These are phyloP conservation scores for Gambelia wislizenii DNA, from an alignment of 2,797 vertebrate genomes.

Conservation along the genomic window DNA sequence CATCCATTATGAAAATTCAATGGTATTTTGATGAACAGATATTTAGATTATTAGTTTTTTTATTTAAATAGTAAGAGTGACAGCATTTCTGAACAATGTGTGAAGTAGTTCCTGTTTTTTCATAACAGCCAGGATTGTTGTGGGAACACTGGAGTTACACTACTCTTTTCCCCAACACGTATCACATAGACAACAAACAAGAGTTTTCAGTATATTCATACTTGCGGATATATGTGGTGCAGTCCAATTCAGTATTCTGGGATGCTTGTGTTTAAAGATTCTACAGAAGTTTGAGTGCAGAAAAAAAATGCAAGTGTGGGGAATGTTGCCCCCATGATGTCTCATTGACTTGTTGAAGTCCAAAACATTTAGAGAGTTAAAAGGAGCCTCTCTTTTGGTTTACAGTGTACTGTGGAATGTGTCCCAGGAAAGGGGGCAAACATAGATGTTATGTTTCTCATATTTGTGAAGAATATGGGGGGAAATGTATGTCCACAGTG, in stretches of 20 bases:
- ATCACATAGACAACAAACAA: neutral
- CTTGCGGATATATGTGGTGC: neutral
- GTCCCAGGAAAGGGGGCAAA: no score
- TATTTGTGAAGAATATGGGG: neutral
- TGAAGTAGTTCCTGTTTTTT: neutral
- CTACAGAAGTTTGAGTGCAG: neutral
- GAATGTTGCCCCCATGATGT: neutral
- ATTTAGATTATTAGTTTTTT: neutral
- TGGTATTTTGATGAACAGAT: neutral
- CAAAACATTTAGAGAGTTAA: neutral
- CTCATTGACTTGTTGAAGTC: neutral
- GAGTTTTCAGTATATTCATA: neutral
- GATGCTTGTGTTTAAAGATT: neutral
- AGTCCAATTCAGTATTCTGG: neutral
- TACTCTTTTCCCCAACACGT: neutral
- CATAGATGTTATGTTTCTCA: neutral
- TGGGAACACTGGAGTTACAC: neutral
- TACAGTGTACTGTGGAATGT: neutral
- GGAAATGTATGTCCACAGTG: neutral
- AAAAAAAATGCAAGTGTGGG: neutral
- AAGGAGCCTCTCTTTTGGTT: no score
- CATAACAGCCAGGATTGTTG: neutral
- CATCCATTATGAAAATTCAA: neutral
- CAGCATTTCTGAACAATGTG: neutral
- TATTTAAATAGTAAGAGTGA: neutral